A percentile compares a stretch with the other conserved stretches of the same genome.
phyloP scores from a whole-genome alignment of 2,113 vertebrate species.

The Nerophis ophidion region DNA sequence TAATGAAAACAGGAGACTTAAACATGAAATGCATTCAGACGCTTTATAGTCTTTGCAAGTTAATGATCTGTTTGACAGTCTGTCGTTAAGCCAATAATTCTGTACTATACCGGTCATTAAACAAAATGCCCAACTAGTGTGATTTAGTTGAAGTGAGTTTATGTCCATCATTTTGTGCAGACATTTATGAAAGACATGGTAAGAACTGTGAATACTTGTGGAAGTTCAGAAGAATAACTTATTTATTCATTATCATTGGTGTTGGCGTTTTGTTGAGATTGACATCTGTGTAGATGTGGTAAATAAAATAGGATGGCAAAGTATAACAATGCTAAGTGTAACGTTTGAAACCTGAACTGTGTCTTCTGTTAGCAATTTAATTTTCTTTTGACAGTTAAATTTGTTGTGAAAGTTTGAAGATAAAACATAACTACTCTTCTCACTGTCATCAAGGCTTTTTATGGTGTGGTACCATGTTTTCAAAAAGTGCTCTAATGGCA shows the following conservation, averaged over 20 bases:
- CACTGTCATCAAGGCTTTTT: constrained; percentile 9
- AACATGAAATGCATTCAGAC: constrained; percentile 25
- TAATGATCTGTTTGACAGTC: constrained; percentile 60
- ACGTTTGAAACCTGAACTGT: constrained; percentile 20
- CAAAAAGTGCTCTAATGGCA: not conserved
- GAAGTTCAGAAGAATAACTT: not conserved
- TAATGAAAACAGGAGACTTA: constrained; percentile 12
- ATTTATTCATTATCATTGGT: not conserved
- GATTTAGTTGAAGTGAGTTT: constrained; percentile 21
- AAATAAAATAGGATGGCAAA: not conserved
- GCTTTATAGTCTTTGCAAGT: constrained; percentile 31
- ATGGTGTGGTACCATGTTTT: constrained; percentile 21
- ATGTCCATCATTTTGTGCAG: constrained; percentile 26
- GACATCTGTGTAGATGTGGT: not conserved
- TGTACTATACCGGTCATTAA: constrained; percentile 48
- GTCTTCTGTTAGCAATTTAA: constrained; percentile 30
- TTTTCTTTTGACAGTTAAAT: constrained; percentile 34
- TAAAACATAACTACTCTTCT: constrained; percentile 20
- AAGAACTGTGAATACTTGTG: not conserved
- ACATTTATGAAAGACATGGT: not conserved
- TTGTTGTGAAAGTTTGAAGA: constrained; percentile 28
- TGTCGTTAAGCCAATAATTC: constrained; percentile 61
- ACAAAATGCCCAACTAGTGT: constrained; percentile 34
- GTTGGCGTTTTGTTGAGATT: not conserved
- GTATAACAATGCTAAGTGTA: not conserved